Conservation (phyloP, 2,113 vertebrate species). For the Erythrocebus patas region DNA sequence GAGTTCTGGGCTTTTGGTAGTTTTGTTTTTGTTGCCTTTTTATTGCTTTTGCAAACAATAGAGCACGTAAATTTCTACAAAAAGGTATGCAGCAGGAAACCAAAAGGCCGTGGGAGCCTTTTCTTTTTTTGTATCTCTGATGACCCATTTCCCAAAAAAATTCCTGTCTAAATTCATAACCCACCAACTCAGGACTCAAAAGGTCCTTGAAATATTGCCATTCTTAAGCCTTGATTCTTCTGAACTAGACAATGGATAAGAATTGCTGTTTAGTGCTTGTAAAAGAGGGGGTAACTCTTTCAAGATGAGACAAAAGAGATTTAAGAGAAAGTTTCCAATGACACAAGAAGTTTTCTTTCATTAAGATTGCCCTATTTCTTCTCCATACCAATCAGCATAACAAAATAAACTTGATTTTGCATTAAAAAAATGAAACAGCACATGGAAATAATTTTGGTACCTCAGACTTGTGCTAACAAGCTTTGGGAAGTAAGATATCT, state of each 20-base stretch:
- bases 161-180: background rate
- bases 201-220: background rate
- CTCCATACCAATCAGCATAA: background rate
- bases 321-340: background rate
- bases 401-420: constrained; percentile 34
- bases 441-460: background rate
- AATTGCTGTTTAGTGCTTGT: background rate
- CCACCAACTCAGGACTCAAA: background rate
- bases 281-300: background rate
- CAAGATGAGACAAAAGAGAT: background rate
- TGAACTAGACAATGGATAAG: background rate
- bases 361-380: background rate
- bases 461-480: background rate
- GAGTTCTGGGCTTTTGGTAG: background rate
- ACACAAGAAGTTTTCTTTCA: background rate
- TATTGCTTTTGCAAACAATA: background rate
- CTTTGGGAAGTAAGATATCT: background rate
- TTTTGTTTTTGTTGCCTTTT: background rate
- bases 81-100: background rate
- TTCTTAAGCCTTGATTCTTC: background rate
- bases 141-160: background rate
- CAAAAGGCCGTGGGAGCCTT: background rate
- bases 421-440: background rate
- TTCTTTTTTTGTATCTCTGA: background rate
- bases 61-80: background rate